Conservation (phyloP, 2,888 invertebrate genomes). For the Mythimna pallens region DNA sequence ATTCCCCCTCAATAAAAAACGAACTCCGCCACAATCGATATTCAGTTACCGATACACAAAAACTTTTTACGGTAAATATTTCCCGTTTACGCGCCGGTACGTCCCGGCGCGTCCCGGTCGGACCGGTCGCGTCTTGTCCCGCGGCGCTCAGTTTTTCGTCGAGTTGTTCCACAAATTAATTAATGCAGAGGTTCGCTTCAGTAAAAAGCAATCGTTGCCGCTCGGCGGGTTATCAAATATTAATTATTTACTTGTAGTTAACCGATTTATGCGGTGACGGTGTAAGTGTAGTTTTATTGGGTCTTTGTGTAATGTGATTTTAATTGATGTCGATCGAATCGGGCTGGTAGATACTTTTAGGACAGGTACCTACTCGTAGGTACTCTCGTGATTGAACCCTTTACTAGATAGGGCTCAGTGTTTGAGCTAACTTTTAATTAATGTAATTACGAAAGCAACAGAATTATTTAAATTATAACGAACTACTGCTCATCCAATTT, state of each 20-base stretch:
- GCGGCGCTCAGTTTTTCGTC: conserved; percentile 66
- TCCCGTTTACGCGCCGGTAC: conserved; percentile 18
- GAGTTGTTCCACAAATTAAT: conserved; percentile 72
- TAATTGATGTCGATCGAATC: conserved; percentile 6
- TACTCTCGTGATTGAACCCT: too few species aligned
- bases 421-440: conserved; percentile 30
- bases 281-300: conserved; percentile 51
- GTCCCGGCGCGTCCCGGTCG: conserved; percentile 13
- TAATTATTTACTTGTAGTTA: conserved; percentile 53
- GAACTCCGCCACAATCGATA: conserved; percentile 43
- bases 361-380: background rate
- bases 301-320: conserved; percentile 31
- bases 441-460: conserved; percentile 6
- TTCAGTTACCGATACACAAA: conserved; percentile 47
- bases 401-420: background rate
- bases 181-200: conserved; percentile 69
- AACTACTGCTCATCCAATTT: conserved; percentile 4
- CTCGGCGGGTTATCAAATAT: conserved; percentile 44
- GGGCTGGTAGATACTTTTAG: background rate
- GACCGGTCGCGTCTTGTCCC: conserved; percentile 52
- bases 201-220: conserved; percentile 45
- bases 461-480: conserved; percentile 28
- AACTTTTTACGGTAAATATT: conserved; percentile 47
- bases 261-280: conserved; percentile 3
- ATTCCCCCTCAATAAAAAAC: conserved; percentile 18